phyloP scores from a whole-genome alignment of 2,113 vertebrate species.

The Polypterus senegalus region DNA sequence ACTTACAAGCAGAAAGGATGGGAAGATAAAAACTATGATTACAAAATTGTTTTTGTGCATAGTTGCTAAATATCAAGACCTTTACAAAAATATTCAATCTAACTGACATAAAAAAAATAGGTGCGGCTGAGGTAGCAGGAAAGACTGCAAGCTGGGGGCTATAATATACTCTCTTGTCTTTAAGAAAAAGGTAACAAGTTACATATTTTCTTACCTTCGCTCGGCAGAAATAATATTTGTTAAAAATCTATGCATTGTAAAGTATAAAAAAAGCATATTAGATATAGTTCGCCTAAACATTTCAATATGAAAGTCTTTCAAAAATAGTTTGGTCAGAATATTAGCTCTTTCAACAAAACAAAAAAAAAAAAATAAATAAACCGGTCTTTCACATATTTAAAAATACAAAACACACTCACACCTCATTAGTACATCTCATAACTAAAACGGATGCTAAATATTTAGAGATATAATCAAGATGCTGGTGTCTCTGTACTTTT shows the following conservation, averaged over 20 bases:
- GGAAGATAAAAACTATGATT: too few relatives aligned
- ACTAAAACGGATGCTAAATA: not conserved
- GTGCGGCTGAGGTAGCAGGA: not conserved
- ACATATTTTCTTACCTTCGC: too few relatives aligned
- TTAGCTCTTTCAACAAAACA: not conserved
- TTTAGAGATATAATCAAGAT: not conserved
- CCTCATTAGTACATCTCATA: not conserved
- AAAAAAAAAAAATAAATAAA: not conserved
- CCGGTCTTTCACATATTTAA: not conserved
- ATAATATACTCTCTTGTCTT: not conserved
- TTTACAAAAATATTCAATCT: too few relatives aligned
- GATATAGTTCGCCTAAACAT: not conserved
- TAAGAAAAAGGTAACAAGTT: not conserved
- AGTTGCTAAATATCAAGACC: too few relatives aligned
- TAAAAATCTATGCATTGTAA: not conserved
- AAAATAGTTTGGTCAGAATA: not conserved
- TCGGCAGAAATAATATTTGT: not conserved
- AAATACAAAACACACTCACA: not conserved
- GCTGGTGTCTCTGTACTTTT: not conserved
- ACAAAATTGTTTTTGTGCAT: too few relatives aligned
- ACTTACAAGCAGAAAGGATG: too few relatives aligned
- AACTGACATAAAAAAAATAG: not conserved
- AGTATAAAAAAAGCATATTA: not conserved
- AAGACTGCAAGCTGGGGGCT: not conserved
- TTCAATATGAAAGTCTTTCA: not conserved